Conservation (phyloP, 2,113 vertebrate genomes). For the Casuarius casuarius region DNA sequence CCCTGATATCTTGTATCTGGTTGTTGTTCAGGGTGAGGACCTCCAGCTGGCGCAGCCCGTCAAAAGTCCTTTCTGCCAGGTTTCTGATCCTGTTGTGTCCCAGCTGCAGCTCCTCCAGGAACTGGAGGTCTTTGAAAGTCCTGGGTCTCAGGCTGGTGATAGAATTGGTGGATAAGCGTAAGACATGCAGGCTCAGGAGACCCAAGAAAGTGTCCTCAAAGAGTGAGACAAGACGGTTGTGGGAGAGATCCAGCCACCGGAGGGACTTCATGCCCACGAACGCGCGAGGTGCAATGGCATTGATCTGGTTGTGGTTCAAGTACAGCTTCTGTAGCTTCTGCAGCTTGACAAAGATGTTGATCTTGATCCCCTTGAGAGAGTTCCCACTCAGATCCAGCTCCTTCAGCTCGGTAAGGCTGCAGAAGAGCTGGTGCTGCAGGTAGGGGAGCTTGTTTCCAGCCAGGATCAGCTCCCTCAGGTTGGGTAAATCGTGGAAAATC, state of each 20-base stretch:
- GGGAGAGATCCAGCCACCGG: constrained; percentile 93
- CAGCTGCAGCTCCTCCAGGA: constrained; percentile 91
- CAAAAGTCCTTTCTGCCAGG: constrained; percentile 85
- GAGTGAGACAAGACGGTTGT: constrained; percentile 85
- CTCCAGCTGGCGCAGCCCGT: constrained; percentile 90
- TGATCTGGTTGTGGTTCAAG: constrained; percentile 90
- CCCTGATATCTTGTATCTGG: constrained; percentile 85
- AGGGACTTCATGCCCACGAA: constrained; percentile 92
- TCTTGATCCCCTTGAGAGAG: constrained; percentile 87
- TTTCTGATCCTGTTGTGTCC: constrained; percentile 86
- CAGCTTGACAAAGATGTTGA: constrained; percentile 88
- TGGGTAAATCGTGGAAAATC: constrained; percentile 85
- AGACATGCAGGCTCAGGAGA: constrained; percentile 88
- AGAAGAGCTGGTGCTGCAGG: constrained; percentile 91
- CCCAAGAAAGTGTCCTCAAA: constrained; percentile 91
- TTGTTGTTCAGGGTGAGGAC: constrained; percentile 91
- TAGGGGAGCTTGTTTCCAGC: constrained; percentile 93
- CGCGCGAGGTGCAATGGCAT: constrained; percentile 85
- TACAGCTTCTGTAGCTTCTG: constrained; percentile 93
- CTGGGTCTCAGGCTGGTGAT: constrained; percentile 82
- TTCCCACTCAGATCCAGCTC: constrained; percentile 93
- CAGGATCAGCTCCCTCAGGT: constrained; percentile 88
- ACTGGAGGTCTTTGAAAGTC: constrained; percentile 92
- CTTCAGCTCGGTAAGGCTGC: constrained; percentile 88
- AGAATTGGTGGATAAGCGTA: constrained; percentile 91